phyloP scores from a whole-genome alignment of 2,113 vertebrate genomes.

The Thalassoma bifasciatum region DNA sequence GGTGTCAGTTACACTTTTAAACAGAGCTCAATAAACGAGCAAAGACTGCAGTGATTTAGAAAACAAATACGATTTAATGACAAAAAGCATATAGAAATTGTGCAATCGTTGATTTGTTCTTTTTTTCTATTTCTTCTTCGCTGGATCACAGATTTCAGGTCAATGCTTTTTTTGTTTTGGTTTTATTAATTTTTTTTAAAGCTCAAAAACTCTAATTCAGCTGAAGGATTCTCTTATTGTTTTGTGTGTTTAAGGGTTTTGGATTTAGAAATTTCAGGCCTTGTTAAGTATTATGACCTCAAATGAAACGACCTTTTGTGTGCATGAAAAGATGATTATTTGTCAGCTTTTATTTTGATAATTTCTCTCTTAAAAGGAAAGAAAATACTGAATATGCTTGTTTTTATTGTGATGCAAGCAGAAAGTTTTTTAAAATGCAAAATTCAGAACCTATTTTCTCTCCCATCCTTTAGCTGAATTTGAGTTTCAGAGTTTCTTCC shows the following conservation, averaged over 20 bases:
- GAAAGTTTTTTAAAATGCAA: slow-evolving; percentile 25
- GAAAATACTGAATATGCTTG: not conserved
- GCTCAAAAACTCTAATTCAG: slow-evolving; percentile 70
- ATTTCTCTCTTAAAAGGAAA: not conserved
- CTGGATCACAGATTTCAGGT: slow-evolving; percentile 83
- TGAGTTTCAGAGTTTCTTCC: slow-evolving; percentile 48
- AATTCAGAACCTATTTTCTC: not conserved
- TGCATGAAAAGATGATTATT: slow-evolving; percentile 3
- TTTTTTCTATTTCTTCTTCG: slow-evolving; percentile 80
- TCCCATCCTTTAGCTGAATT: slow-evolving; percentile 53
- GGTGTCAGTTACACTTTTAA: slow-evolving; percentile 18
- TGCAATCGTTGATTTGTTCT: slow-evolving; percentile 90
- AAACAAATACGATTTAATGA: slow-evolving; percentile 94
- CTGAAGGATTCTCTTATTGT: slow-evolving; percentile 51
- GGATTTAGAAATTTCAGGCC: not conserved
- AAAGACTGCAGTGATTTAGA: slow-evolving; percentile 72
- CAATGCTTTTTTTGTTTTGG: slow-evolving; percentile 73
- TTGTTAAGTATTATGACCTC: slow-evolving; percentile 16
- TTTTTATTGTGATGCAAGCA: slow-evolving; percentile 1
- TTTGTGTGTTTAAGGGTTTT: not conserved
- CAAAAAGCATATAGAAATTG: slow-evolving; percentile 95
- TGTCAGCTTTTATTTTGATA: not conserved
- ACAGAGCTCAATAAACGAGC: slow-evolving; percentile 62
- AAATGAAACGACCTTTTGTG: not conserved
- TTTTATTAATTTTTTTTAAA: slow-evolving; percentile 44